A percentile compares a stretch with the other conserved stretches of the same genome.
Evolutionary conservation across 2,888 invertebrate species (phyloP).

Genomic region (Oasisia sp.): DNA sequence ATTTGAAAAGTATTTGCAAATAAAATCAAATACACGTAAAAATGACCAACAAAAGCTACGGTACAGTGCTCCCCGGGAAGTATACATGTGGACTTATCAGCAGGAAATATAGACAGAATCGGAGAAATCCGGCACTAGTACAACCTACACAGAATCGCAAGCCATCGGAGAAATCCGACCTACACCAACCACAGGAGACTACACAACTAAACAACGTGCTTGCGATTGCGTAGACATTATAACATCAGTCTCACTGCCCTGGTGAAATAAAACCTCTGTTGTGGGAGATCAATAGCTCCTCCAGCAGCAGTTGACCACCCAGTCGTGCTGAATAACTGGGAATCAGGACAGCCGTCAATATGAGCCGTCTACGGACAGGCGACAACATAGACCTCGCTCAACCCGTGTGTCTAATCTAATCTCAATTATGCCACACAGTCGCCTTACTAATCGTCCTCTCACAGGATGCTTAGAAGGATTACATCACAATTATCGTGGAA

Average conservation of each 20-base stretch:
- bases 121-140: not conserved
- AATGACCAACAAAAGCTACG: not conserved
- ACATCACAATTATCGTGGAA: not conserved
- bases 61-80: not conserved
- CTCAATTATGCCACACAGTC: constrained; percentile 6
- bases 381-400: not conserved
- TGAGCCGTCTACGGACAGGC: not conserved
- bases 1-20: no score
- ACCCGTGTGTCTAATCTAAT: not conserved
- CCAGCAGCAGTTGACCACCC: not conserved
- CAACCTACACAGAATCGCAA: not conserved
- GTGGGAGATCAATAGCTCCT: not conserved
- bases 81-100: not conserved
- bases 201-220: not conserved
- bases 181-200: not conserved
- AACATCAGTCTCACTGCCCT: not conserved
- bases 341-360: not conserved
- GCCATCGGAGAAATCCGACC: not conserved
- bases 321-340: not conserved
- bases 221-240: not conserved
- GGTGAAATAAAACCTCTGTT: constrained; percentile 2
- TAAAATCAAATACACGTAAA: no score
- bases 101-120: not conserved
- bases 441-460: not conserved
- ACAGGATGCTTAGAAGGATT: not conserved